Base-by-base conservation (phyloP, 1,140 invertebrate species). In the Agrilus planipennis region DNA sequence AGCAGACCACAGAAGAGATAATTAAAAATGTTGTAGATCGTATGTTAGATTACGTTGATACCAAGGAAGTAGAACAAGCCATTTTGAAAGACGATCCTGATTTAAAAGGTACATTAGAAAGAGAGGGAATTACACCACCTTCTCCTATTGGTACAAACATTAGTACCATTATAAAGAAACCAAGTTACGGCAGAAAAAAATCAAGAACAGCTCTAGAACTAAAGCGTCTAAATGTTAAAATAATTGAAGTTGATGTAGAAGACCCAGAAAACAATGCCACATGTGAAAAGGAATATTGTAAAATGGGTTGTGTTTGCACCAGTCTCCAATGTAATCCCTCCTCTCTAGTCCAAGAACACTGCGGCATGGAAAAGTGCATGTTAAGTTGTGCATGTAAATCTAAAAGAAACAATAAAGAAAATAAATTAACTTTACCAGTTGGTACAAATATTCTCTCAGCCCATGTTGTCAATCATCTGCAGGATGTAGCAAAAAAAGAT, bases 291-390 rank as follows among this genome's bases (percentile, higher is more conserved):
- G 46, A 51, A 18, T 60, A 49, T 43, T 70, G 68, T 47, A 47
- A 45, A 39, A 45, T 68, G 6, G 68, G 67, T 2, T 70, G 68
- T 45, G 52, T 70, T 4, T 70, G 68, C 47, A 52, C 54, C n/a
- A 67, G 61, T 44, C 49, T 69, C 10, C 25, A 47, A 32, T 51
- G 48, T 28, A 44, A 45, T 25, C 41, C 47, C 22, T 42, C 47
- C 18, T 21, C 20, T 15, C 35, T 55, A n/a, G 40, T 55, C 4
- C 47, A 55, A 11, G 29, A 57, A 30, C 67, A 69, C 49, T 70
- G 68, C 44, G 57, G 60, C 18, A 49, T 54, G 44, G 29, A 50
- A 2, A 44, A 60, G 14, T 70, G 68, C 42, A 68, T 70, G 58
- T 65, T 69, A 34, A 45, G 54, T 29, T 70, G 68, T 43, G 48